Base-by-base conservation (phyloP, 2,113 vertebrate species). In the Pseudolaguvia tuberculata region DNA sequence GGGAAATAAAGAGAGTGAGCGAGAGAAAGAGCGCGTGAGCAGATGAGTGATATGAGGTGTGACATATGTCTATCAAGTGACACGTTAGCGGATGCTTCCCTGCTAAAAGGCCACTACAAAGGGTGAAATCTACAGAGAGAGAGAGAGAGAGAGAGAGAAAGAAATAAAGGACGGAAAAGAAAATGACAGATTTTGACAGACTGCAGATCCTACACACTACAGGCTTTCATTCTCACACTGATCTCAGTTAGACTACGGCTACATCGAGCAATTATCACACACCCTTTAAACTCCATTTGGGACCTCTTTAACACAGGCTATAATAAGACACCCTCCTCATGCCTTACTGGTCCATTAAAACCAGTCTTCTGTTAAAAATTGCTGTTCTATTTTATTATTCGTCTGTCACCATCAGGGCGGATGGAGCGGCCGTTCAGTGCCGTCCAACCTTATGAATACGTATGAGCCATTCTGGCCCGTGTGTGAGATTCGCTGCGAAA, bases 61-160 rank as follows among this genome's bases (percentile, higher is more conserved):
- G 79, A 75, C 76, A 75, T 76, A 81, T 78, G 79, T 81, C 79
- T 75, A 53, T 78, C 72, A 81, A 78, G 70, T 62, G 72, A 81
- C 79, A 78, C 68, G 59, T 78, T 66, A 72, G 57, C 76, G 71
- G 25, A 72, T 55, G 39, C 53, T n/a, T 15, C 17, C 39, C 27
- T 25, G 47, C 76, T 65, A 75, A 67, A 63, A 61, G 57, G 77
- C 59, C 59, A 61, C 52, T 39, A 12, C 31, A 48, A 65, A 78
- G 42, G 55, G 59, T 52, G 57, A 70, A 42, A 55, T 77, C 75
- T 70, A 55, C 47, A 53, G 75, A 35, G 66, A 56, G 50, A 45
- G n/a, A 15, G 20, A 29, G 39, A 42, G 39, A 47, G 31, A 45
- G 39, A 9, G 39, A 47, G 50, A 45, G n/a, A 15, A 50, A 50